Evolutionary conservation across 2,797 vertebrate genomes (phyloP).

Genomic region (Lindbergichthys nudifrons): DNA sequence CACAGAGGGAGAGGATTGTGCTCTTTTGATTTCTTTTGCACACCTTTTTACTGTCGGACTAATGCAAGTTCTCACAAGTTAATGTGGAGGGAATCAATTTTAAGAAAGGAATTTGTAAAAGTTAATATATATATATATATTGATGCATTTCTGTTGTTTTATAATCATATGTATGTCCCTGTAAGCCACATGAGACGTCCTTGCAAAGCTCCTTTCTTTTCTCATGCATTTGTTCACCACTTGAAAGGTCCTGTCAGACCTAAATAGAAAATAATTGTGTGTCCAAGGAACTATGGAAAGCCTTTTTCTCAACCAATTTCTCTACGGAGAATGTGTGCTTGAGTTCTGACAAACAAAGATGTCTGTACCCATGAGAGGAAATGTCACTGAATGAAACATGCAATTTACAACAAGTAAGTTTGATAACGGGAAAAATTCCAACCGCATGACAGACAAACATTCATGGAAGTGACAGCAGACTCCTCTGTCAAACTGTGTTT

Average conservation of each 20-base stretch:
- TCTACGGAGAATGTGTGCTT: slow-evolving; percentile 2
- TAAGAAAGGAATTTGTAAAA: background rate
- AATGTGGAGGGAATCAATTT: background rate
- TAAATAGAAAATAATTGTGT: background rate
- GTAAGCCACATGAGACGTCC: slow-evolving; percentile 9
- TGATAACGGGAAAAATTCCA: slow-evolving; percentile 50
- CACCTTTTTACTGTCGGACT: slow-evolving; percentile 5
- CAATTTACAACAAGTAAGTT: slow-evolving; percentile 31
- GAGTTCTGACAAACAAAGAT: slow-evolving; percentile 37
- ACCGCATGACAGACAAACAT: slow-evolving; percentile 43
- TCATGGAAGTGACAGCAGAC: slow-evolving; percentile 49
- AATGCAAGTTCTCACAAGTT: background rate
- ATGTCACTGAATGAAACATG: slow-evolving; percentile 30
- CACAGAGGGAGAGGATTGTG: background rate
- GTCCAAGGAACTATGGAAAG: background rate
- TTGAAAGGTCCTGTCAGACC: slow-evolving; percentile 11
- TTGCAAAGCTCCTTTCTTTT: background rate
- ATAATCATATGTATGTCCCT: background rate
- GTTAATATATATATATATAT: background rate
- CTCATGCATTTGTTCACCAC: slow-evolving; percentile 2
- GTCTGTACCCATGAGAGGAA: slow-evolving; percentile 22
- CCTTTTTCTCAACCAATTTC: background rate
- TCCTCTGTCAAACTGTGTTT: slow-evolving; percentile 57
- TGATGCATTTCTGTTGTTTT: background rate
- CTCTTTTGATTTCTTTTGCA: slow-evolving; percentile 22